phyloP scores from a whole-genome alignment of 2,113 vertebrate genomes.

The Mus pahari region DNA sequence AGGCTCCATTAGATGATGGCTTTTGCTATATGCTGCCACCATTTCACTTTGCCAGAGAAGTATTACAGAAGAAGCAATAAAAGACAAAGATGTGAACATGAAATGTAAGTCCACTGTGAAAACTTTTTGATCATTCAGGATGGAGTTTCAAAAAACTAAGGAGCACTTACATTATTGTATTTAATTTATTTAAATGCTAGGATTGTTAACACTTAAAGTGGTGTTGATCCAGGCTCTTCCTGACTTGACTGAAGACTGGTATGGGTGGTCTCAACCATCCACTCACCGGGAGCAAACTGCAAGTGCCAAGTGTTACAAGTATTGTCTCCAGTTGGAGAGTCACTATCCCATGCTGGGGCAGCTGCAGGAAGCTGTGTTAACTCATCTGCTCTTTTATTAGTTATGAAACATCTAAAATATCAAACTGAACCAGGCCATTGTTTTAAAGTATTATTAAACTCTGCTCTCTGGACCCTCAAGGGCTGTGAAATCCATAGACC shows the following conservation, averaged over 20 bases:
- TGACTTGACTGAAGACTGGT: not conserved
- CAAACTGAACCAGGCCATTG: constrained; percentile 15
- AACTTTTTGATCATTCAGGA: not conserved
- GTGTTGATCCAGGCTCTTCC: not conserved
- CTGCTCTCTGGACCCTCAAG: not conserved
- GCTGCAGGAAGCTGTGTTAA: constrained; percentile 15
- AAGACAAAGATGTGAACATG: not conserved
- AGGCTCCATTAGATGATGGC: not conserved
- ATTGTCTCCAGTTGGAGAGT: constrained; percentile 3
- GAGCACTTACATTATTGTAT: not conserved
- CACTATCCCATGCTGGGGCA: not conserved
- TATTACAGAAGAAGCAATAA: not conserved
- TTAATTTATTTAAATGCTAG: not conserved
- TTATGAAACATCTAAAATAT: constrained; percentile 59
- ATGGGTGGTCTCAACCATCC: not conserved
- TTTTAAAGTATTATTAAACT: constrained; percentile 38
- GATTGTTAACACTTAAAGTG: not conserved
- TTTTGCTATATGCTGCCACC: not conserved
- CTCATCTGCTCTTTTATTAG: not conserved
- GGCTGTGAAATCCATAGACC: not conserved
- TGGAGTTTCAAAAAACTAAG: not conserved
- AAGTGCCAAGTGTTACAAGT: constrained; percentile 38
- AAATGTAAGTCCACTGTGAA: constrained; percentile 30
- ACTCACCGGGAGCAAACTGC: constrained; percentile 11
- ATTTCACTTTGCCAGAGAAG: not conserved